These are phyloP conservation scores for Burhinus bistriatus DNA, from an alignment of 2,113 vertebrate species.

Conservation along the genomic window DNA sequence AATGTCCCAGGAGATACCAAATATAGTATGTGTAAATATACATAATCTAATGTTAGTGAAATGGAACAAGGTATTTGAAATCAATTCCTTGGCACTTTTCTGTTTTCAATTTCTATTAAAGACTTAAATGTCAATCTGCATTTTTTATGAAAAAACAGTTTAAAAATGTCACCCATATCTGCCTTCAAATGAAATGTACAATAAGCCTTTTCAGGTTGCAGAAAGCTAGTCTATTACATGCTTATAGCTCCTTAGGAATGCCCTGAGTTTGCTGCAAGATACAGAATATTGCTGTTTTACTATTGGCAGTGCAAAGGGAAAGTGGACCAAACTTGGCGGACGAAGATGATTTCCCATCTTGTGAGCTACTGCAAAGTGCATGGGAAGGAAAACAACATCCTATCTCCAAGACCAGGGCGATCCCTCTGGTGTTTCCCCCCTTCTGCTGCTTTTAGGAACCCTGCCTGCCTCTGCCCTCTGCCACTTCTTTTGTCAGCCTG, in stretches of 20 bases:
- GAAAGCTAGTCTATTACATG: neutral
- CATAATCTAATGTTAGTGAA: neutral
- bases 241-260: neutral
- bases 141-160: neutral
- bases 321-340: neutral
- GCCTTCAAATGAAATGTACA: no score
- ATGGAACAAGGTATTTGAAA: neutral
- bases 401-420: neutral
- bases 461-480: neutral
- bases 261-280: neutral
- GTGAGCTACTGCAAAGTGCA: no score
- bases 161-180: neutral
- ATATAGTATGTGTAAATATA: neutral
- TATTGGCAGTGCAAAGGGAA: neutral
- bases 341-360: fast-evolving
- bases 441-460: neutral
- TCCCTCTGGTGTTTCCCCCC: neutral
- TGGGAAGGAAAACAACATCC: neutral
- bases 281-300: neutral
- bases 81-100: neutral
- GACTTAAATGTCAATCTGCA: neutral
- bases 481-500: neutral
- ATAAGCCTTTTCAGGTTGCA: neutral
- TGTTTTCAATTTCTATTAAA: neutral
- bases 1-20: neutral